These are phyloP conservation scores for Hyperoplus lanceolatus DNA, from an alignment of 2,797 vertebrate species.

Conservation along the genomic window DNA sequence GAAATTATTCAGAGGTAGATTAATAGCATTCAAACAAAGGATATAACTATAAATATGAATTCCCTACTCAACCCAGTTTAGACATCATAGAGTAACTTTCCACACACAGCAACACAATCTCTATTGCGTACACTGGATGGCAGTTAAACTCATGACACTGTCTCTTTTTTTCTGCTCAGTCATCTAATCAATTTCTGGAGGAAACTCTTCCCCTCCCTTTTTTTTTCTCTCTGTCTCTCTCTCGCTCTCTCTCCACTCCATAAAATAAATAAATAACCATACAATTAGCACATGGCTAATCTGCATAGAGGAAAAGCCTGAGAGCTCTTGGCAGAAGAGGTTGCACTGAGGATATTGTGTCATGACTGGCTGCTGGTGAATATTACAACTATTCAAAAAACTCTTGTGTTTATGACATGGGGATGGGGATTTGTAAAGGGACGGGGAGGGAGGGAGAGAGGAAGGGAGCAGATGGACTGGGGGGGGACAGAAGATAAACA, in stretches of 20 bases:
- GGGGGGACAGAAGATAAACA: slow-evolving; percentile 89
- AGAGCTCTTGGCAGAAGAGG: slow-evolving; percentile 88
- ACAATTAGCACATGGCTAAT: slow-evolving; percentile 97
- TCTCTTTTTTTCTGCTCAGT: slow-evolving; percentile 59
- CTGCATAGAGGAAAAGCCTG: slow-evolving; percentile 93
- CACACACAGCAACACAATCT: background rate
- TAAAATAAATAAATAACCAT: slow-evolving; percentile 87
- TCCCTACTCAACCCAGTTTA: too few species aligned
- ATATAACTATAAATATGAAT: background rate
- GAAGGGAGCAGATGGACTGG: slow-evolving; percentile 88
- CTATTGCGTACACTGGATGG: slow-evolving; percentile 6
- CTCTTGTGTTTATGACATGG: slow-evolving; percentile 34
- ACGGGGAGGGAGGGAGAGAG: slow-evolving; percentile 26
- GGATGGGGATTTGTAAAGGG: slow-evolving; percentile 63
- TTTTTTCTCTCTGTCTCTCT: slow-evolving; percentile 59
- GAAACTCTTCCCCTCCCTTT: slow-evolving; percentile 83
- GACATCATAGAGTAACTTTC: background rate
- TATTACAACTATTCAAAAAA: slow-evolving; percentile 66
- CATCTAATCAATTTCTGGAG: slow-evolving; percentile 79
- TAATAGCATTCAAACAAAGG: background rate
- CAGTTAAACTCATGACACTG: slow-evolving; percentile 16
- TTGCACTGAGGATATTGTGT: slow-evolving; percentile 88
- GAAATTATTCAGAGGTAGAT: background rate
- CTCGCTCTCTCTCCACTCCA: slow-evolving; percentile 63
- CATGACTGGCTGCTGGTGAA: slow-evolving; percentile 73